Conservation (phyloP, 1,140 invertebrate genomes). For the Cepaea nemoralis region DNA sequence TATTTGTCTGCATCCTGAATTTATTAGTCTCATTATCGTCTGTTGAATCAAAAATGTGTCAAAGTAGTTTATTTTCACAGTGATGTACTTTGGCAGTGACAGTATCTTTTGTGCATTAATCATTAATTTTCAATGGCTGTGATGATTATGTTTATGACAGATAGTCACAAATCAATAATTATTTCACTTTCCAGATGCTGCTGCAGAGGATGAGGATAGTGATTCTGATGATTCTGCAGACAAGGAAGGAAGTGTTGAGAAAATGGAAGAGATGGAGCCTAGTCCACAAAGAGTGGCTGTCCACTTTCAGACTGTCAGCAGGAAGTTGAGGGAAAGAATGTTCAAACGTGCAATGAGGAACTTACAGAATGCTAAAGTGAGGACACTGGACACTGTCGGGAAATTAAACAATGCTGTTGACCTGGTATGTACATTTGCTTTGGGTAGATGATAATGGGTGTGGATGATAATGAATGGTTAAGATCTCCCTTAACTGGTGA, state of each 20-base stretch:
- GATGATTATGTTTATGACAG: no score
- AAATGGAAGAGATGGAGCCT: constrained; percentile 33
- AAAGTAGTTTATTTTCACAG: no score
- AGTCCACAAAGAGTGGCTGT: constrained; percentile 29
- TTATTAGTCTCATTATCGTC: no score
- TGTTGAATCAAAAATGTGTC: no score
- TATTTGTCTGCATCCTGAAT: no score
- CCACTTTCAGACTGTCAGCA: constrained; percentile 22
- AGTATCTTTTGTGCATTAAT: no score
- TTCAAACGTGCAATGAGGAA: constrained; percentile 30
- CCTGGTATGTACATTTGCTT: constrained; percentile 38
- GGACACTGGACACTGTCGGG: not conserved
- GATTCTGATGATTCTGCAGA: not conserved
- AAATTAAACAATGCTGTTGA: constrained; percentile 18
- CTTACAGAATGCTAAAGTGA: not conserved
- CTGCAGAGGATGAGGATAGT: not conserved
- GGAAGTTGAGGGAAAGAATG: constrained; percentile 18
- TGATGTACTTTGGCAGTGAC: no score
- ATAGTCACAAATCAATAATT: no score
- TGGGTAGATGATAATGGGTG: no score
- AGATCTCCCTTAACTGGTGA: no score
- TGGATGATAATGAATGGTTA: no score
- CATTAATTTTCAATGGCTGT: no score
- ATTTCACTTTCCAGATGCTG: not conserved
- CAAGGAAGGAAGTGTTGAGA: not conserved